Percentiles rank a stretch among this genome's conserved stretches.
Conservation (phyloP, 2,797 vertebrate species). For the Enteromius thamalakanensis region DNA sequence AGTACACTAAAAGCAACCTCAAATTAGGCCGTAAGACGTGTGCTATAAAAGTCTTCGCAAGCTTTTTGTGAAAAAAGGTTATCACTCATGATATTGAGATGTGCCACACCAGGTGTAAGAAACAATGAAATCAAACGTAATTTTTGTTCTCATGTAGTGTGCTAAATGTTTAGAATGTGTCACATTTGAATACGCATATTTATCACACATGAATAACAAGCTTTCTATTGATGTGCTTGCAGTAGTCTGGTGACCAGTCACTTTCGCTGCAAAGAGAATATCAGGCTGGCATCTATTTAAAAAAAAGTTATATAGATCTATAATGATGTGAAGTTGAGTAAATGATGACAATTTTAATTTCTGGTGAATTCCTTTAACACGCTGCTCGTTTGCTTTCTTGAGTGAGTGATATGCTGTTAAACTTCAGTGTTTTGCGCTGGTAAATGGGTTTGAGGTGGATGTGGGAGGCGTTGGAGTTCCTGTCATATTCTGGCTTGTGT, state of each 20-base stretch:
- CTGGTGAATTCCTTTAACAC: not conserved
- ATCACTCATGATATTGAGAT: not conserved
- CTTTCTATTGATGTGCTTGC: not conserved
- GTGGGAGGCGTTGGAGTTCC: not conserved
- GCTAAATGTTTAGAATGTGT: not conserved
- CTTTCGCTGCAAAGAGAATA: not conserved
- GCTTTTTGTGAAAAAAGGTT: not conserved
- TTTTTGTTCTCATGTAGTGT: not conserved
- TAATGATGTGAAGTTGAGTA: not conserved
- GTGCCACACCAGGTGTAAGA: not conserved
- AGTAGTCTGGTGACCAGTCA: not conserved
- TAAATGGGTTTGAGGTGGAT: constrained; percentile 19
- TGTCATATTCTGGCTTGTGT: constrained; percentile 22
- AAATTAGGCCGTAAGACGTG: not conserved
- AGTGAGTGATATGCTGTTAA: not conserved
- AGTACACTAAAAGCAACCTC: not conserved
- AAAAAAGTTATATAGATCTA: not conserved
- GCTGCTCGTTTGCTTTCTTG: not conserved
- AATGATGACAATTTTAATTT: not conserved
- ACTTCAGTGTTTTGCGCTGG: not conserved
- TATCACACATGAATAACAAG: not conserved
- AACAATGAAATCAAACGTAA: not conserved
- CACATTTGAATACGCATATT: not conserved
- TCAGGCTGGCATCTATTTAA: not conserved
- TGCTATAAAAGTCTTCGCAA: not conserved